A percentile compares a stretch with the other conserved stretches of the same genome.
These are phyloP conservation scores for Amblyornis subalaris DNA, from an alignment of 2,113 vertebrate genomes.

Conservation along the genomic window DNA sequence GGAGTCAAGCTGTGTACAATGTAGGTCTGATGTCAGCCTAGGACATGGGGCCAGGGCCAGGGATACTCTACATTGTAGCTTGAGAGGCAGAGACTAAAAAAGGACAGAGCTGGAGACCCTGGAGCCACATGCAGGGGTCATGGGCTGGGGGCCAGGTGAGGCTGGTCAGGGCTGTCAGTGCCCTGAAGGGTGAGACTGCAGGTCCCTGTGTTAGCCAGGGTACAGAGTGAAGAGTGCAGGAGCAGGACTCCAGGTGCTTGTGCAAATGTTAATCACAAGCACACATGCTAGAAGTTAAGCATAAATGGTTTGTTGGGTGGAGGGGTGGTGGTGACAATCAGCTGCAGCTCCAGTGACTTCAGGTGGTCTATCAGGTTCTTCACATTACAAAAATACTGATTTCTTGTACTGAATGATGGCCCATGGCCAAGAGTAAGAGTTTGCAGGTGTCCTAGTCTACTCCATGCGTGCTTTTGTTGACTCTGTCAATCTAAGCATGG, in stretches of 20 bases:
- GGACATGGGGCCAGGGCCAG: not conserved
- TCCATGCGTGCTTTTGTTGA: slow-evolving; percentile 48
- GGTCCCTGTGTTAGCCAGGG: not conserved
- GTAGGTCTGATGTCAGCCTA: not conserved
- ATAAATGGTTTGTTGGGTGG: not conserved
- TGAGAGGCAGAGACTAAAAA: not conserved
- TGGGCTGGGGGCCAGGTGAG: not conserved
- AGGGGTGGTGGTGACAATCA: not conserved
- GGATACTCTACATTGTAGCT: not conserved
- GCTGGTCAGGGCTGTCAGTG: not conserved
- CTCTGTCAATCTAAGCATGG: slow-evolving; percentile 3
- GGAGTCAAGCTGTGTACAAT: accelerated
- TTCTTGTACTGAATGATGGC: not conserved
- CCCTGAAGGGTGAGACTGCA: not conserved
- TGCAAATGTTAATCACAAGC: not conserved
- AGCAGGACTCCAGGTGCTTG: not conserved
- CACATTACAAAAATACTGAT: not conserved
- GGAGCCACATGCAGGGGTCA: not conserved
- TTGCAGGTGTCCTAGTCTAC: slow-evolving; percentile 37
- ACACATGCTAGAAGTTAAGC: not conserved
- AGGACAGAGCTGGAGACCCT: not conserved
- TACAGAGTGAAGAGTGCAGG: not conserved
- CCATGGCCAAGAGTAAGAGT: not conserved
- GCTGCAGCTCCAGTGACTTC: not conserved
- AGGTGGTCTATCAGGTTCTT: not conserved